Conservation (phyloP, 2,113 vertebrate genomes). For the Eulemur macaco region DNA sequence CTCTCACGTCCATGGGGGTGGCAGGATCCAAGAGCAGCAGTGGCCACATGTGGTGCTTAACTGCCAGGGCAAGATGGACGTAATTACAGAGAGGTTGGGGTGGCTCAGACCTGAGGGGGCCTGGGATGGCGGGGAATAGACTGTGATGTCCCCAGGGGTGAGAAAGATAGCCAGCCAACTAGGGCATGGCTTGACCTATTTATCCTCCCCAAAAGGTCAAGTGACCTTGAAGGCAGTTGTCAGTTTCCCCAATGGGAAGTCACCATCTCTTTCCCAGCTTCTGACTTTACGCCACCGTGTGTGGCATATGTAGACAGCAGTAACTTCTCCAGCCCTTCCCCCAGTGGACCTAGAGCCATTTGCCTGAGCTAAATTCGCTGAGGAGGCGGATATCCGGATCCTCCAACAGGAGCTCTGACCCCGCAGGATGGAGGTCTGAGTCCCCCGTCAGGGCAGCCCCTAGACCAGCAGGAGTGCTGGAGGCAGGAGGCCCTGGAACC, state of each 20-base stretch:
- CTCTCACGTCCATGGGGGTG: no score
- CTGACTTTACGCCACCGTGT: not conserved
- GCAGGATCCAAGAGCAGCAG: not conserved
- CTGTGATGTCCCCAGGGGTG: not conserved
- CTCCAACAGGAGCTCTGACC: not conserved
- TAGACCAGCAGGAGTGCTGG: not conserved
- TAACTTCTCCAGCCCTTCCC: not conserved
- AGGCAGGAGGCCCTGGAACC: not conserved
- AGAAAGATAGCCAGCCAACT: not conserved
- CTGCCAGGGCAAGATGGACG: not conserved
- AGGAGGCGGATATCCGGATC: not conserved
- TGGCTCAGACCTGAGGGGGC: not conserved
- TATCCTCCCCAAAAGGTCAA: not conserved
- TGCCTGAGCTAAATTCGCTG: not conserved
- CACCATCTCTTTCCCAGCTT: not conserved
- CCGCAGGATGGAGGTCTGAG: not conserved
- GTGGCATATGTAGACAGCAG: not conserved
- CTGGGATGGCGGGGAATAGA: not conserved
- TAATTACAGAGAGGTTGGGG: no score
- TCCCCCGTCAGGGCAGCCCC: not conserved
- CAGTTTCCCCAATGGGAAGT: not conserved
- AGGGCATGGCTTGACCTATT: not conserved
- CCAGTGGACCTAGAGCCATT: not conserved
- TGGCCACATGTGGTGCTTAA: no score
- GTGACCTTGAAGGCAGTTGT: not conserved